Base-by-base conservation (phyloP, 2,797 vertebrate genomes). In the Chelonia mydas region DNA sequence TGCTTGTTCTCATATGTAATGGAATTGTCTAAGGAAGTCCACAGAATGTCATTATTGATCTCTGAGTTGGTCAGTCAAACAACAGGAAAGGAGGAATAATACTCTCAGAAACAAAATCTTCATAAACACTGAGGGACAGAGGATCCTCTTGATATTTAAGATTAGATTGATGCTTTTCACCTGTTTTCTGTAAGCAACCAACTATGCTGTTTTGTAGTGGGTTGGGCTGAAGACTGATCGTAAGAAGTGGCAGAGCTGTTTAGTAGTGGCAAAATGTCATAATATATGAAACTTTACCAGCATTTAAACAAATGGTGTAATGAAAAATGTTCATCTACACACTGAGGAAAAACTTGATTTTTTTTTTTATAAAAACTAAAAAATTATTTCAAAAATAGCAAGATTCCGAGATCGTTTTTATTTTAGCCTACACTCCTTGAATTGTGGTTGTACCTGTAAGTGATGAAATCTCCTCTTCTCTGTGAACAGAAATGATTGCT, bases 381-480 rank as follows among this genome's bases (percentile, higher is more conserved):
- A 84, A 37, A 19, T 16, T 13, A 0, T 28, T 84, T 87, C 61
- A 83, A 68, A 74, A 77, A 77, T 77, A 49, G 41, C 27, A 77
- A 49, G 12, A 49, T 47, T 77, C 27, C 15, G 7, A 49, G 45
- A 77, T 77, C 1, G 13, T 77, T 77, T 49, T 49, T 27, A 15
- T 0, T 86, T 95, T 91, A 91, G 51, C 4, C 31, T 54, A 83
- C 1, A 81, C 45, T 72, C 90, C 25, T 51, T 93, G 87, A 90
- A 88, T 57, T 91, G 37, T 82, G n/a, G 9, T 72, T 49, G 0
- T 98, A 98, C 97, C 97, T 98, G 97, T 94, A 33, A 92, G 76
- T 87, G 86, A 81, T 88, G 97, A 97, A 91, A 98, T 82, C 41
- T 97, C 96, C 86, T 93, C 83, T 54, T 97, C 90, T 94, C 84